These are phyloP conservation scores for Unio pictorum DNA, from an alignment of 2,888 invertebrate genomes.

Conservation along the genomic window DNA sequence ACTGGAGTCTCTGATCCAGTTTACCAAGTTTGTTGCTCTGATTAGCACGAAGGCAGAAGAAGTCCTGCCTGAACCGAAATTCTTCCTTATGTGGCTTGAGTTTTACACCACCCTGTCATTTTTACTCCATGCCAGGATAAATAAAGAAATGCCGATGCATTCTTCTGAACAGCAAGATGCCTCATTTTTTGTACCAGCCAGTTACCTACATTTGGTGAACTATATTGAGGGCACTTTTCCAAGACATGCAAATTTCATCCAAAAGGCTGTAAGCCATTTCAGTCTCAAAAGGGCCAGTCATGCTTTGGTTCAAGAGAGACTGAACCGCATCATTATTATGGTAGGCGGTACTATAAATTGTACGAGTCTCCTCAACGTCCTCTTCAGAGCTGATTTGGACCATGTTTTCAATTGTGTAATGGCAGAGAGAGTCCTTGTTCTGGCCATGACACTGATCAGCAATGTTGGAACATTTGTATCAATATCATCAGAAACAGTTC, in stretches of 20 bases:
- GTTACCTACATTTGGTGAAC: slow-evolving; percentile 29
- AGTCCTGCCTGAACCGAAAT: slow-evolving; percentile 36
- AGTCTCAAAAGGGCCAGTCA: neutral
- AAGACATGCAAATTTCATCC: slow-evolving; percentile 8
- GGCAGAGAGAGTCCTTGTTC: slow-evolving; percentile 35
- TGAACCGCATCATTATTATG: slow-evolving; percentile 7
- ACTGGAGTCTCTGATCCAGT: slow-evolving; percentile 41
- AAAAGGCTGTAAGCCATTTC: slow-evolving; percentile 24
- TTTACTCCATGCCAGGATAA: slow-evolving; percentile 33
- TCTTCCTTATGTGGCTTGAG: slow-evolving; percentile 51
- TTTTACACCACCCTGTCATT: slow-evolving; percentile 41
- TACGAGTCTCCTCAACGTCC: slow-evolving; percentile 7
- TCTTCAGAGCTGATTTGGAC: neutral
- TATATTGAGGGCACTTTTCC: slow-evolving; percentile 39
- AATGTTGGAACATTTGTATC: slow-evolving; percentile 25
- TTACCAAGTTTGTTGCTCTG: slow-evolving; percentile 43
- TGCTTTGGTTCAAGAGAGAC: slow-evolving; percentile 8
- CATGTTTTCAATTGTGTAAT: slow-evolving; percentile 1
- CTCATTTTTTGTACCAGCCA: slow-evolving; percentile 35
- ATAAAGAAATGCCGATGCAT: slow-evolving; percentile 1
- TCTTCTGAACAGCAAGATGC: slow-evolving; percentile 15
- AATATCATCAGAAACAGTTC: slow-evolving; percentile 3
- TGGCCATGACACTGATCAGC: slow-evolving; percentile 26
- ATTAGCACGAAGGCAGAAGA: slow-evolving; percentile 16
- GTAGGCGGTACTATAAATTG: slow-evolving; percentile 3